Percentiles rank a stretch among this genome's conserved stretches.
Evolutionary conservation across 1,140 invertebrate species (phyloP).

Genomic region (Drosophila biarmipes): DNA sequence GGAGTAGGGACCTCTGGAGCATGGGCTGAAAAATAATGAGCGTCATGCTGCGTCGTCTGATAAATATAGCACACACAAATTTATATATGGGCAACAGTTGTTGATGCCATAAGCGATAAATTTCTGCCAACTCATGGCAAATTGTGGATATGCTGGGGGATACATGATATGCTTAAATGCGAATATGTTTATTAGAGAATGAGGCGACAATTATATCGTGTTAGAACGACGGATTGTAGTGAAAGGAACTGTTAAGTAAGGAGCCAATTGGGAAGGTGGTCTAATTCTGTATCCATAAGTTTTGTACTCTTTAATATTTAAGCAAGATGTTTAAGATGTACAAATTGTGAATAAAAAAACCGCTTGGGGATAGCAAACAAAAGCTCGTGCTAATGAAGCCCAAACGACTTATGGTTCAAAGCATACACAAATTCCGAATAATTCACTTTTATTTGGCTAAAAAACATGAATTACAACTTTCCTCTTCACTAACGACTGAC

Average conservation of each 20-base stretch:
- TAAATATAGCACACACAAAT: conserved; percentile 49
- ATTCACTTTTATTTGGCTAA: too few relatives aligned
- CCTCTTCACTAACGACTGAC: neutral
- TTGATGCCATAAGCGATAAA: conserved; percentile 56
- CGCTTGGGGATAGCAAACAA: too few relatives aligned
- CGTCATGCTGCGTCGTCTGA: conserved; percentile 60
- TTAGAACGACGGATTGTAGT: neutral
- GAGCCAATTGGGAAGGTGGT: neutral
- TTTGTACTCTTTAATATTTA: too few relatives aligned
- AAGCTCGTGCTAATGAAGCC: too few relatives aligned
- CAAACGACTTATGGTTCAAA: too few relatives aligned
- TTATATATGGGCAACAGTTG: conserved; percentile 54
- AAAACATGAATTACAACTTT: too few relatives aligned
- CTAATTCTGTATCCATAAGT: too few relatives aligned
- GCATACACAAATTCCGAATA: too few relatives aligned
- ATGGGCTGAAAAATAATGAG: conserved; percentile 57
- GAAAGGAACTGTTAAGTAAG: neutral
- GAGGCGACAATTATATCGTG: conserved; percentile 10
- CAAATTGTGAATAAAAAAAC: too few relatives aligned
- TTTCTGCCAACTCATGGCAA: conserved; percentile 49
- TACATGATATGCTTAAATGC: conserved; percentile 9
- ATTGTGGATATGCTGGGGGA: conserved; percentile 28
- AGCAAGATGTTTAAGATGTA: too few relatives aligned
- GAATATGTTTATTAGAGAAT: conserved; percentile 21
- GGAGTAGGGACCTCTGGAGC: conserved; percentile 13